Percentiles rank a stretch among this genome's conserved stretches.
These are phyloP conservation scores for Glyphotaelius pellucidus DNA, from an alignment of 2,888 invertebrate genomes.

Conservation along the genomic window DNA sequence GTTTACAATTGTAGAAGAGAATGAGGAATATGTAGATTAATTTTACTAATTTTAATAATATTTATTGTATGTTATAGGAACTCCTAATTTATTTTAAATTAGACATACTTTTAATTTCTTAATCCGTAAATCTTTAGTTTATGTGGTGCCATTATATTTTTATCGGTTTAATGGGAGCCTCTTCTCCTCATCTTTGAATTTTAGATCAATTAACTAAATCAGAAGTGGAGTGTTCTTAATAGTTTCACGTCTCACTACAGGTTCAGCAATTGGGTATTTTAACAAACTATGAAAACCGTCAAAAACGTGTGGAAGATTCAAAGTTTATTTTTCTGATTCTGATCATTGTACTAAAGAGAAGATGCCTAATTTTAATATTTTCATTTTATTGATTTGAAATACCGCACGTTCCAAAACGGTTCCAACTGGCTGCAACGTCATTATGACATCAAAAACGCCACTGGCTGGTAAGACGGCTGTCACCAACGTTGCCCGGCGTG, in stretches of 20 bases:
- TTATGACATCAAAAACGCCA: too few relatives aligned
- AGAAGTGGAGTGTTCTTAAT: neutral
- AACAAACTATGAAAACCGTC: too few relatives aligned
- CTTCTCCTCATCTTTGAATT: neutral
- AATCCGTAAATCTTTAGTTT: neutral
- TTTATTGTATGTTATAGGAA: neutral
- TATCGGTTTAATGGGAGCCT: neutral
- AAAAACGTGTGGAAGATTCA: too few relatives aligned
- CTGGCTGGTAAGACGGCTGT: too few relatives aligned
- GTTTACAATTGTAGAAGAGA: neutral
- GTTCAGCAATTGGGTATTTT: neutral
- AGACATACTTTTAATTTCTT: neutral
- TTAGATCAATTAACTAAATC: neutral
- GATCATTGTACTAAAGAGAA: too few relatives aligned
- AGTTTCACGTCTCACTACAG: neutral
- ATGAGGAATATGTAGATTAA: neutral
- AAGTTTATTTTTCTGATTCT: too few relatives aligned
- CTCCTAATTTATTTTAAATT: slow-evolving; percentile 3
- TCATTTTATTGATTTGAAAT: too few relatives aligned
- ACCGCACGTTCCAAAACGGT: too few relatives aligned
- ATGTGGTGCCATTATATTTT: slow-evolving; percentile 7
- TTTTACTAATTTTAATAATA: slow-evolving; percentile 12
- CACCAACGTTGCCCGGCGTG: too few relatives aligned
- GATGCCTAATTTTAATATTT: too few relatives aligned
- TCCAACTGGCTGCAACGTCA: too few relatives aligned